A percentile compares a stretch with the other conserved stretches of the same genome.
Conservation (phyloP, 2,797 vertebrate genomes). For the Sphenodon punctatus region DNA sequence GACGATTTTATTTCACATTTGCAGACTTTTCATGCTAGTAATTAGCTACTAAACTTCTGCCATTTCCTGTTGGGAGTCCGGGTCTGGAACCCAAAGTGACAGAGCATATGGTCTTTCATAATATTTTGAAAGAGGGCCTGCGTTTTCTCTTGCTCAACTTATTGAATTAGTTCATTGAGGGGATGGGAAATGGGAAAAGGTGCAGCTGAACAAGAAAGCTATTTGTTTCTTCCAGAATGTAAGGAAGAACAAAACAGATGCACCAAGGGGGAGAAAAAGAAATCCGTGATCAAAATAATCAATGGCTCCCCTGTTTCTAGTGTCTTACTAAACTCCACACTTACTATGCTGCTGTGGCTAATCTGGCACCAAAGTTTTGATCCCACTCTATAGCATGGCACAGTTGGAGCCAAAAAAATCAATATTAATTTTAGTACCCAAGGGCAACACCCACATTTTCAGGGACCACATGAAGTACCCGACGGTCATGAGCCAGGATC, state of each 20-base stretch:
- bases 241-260: background rate
- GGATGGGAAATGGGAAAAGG: slow-evolving; percentile 32
- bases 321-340: background rate
- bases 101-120: background rate
- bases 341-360: too few species aligned
- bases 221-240: slow-evolving; percentile 6
- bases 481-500: too few species aligned
- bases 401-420: too few species aligned
- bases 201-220: background rate
- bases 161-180: slow-evolving; percentile 28
- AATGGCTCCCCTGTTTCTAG: background rate
- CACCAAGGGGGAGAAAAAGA: background rate
- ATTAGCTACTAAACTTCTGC: background rate
- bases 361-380: too few species aligned
- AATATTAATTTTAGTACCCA: too few species aligned
- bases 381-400: too few species aligned
- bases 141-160: slow-evolving; percentile 8
- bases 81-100: background rate
- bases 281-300: background rate
- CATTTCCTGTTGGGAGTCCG: slow-evolving; percentile 19
- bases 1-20: background rate
- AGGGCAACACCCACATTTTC: too few species aligned
- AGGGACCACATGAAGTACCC: too few species aligned
- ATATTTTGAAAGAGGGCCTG: slow-evolving; percentile 9
- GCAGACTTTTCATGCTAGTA: background rate